Conservation (phyloP, 2,113 vertebrate genomes). For the Orientallactaga bullata region DNA sequence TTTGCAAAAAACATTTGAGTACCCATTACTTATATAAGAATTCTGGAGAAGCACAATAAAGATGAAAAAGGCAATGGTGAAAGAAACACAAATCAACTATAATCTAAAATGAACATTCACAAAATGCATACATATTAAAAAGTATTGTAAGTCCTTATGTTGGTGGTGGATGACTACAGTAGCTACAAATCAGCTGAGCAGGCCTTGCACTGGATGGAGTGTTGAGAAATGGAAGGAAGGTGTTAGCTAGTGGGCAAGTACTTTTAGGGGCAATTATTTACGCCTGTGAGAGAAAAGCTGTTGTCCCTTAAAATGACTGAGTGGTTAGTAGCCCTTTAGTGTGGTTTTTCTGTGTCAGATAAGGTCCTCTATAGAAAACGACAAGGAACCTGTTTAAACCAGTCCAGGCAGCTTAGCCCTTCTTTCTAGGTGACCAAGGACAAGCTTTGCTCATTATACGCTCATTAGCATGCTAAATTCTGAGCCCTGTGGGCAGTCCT, state of each 20-base stretch:
- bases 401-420: neutral
- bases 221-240: neutral
- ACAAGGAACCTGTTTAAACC: neutral
- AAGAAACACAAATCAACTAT: neutral
- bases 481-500: neutral
- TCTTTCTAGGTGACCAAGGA: neutral
- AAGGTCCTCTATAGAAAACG: neutral
- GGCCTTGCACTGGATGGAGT: neutral
- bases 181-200: neutral
- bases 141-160: neutral
- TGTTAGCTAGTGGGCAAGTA: neutral
- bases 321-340: neutral
- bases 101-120: constrained; percentile 38
- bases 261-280: neutral
- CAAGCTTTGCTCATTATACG: neutral
- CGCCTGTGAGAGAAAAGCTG: neutral
- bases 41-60: neutral
- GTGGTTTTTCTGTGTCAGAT: neutral
- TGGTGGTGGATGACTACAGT: neutral
- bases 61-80: constrained; percentile 27
- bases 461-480: neutral
- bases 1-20: constrained; percentile 44
- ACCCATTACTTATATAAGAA: neutral
- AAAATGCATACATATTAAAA: constrained; percentile 4
- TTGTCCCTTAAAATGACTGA: neutral